Conservation (phyloP, 2,888 invertebrate species). For the Notocelia uddmanniana region DNA sequence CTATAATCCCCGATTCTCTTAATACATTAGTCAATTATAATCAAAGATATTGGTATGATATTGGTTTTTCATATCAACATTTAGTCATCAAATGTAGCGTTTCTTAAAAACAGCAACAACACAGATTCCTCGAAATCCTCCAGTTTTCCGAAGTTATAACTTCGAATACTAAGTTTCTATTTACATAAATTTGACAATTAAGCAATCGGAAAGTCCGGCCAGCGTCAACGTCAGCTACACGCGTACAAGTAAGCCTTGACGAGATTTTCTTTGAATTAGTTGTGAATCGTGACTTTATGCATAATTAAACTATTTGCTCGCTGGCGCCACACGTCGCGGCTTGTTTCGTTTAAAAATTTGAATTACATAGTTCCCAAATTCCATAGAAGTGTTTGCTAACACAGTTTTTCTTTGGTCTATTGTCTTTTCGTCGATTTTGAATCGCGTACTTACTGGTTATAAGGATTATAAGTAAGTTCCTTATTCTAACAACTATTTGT, state of each 20-base stretch:
- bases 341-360: conserved; percentile 71
- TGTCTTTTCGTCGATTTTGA: conserved; percentile 53
- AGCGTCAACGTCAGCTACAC: conserved; percentile 36
- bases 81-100: conserved; percentile 16
- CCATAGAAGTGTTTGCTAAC: conserved; percentile 63
- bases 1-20: conserved; percentile 35
- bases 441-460: background rate
- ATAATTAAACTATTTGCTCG: conserved; percentile 76
- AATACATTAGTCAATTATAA: conserved; percentile 40
- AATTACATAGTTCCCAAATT: conserved; percentile 65
- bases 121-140: conserved; percentile 22
- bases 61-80: conserved; percentile 39
- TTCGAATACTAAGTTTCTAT: conserved; percentile 15
- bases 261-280: conserved; percentile 62
- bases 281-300: conserved; percentile 76
- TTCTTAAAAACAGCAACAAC: conserved; percentile 12
- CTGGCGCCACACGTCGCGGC: conserved; percentile 77
- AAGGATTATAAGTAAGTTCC: background rate
- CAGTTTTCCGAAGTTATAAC: conserved; percentile 5
- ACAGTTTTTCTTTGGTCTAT: conserved; percentile 54
- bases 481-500: background rate
- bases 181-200: conserved; percentile 33
- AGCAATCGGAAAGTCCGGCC: conserved; percentile 50
- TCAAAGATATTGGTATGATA: conserved; percentile 40
- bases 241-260: conserved; percentile 46